Percentiles rank a stretch among this genome's conserved stretches.
phyloP scores from a whole-genome alignment of 2,888 invertebrate genomes.

The Meteorus cinctellus region DNA sequence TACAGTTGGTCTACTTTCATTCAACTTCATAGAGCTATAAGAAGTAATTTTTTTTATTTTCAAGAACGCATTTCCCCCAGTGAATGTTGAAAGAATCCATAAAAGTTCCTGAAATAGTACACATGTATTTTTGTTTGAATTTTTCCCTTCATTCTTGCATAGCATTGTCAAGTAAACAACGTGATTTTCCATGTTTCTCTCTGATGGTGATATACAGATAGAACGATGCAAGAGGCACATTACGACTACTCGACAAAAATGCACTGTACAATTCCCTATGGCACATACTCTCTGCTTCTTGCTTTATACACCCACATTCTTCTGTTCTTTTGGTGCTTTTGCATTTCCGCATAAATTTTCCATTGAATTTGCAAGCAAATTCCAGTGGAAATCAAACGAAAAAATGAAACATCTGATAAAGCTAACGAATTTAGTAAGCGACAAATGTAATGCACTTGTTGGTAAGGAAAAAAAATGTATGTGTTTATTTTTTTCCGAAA shows the following conservation, averaged over 20 bases:
- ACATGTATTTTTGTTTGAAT: background rate
- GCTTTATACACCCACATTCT: background rate
- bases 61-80: background rate
- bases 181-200: background rate
- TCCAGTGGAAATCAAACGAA: background rate
- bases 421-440: background rate
- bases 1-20: too few species aligned
- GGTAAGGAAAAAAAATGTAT: background rate
- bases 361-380: constrained; percentile 27
- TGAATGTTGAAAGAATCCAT: too few species aligned
- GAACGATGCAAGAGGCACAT: background rate
- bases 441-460: background rate
- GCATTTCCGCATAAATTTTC: constrained; percentile 35
- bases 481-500: background rate
- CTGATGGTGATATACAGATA: constrained; percentile 10
- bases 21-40: background rate
- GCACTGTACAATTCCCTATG: constrained; percentile 19
- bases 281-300: background rate
- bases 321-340: constrained; percentile 17
- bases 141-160: background rate
- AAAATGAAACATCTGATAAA: background rate
- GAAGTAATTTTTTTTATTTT: background rate
- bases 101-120: background rate
- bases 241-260: constrained; percentile 1
- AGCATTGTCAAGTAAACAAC: background rate